Conservation (phyloP, 2,797 vertebrate genomes). For the Chrysolophus pictus region DNA sequence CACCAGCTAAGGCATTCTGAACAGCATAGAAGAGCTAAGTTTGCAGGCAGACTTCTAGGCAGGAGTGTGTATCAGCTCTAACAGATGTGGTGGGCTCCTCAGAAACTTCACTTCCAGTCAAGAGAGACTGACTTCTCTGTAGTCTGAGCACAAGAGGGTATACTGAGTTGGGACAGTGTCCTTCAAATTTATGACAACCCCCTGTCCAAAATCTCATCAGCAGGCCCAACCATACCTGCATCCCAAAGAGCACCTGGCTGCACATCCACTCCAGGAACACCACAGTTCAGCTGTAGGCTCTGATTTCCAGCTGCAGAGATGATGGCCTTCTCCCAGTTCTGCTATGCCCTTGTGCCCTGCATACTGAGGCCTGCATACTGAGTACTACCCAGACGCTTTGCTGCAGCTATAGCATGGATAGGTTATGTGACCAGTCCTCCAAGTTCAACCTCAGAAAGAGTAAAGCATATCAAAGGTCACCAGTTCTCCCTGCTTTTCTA, state of each 20-base stretch:
- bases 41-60: not conserved
- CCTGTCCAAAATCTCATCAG: not conserved
- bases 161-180: rapidly evolving
- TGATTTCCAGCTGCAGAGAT: not conserved
- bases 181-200: not conserved
- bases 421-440: not conserved
- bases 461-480: not conserved
- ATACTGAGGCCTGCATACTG: not conserved
- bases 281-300: not conserved
- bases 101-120: not conserved
- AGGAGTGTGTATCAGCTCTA: not conserved
- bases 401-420: rapidly evolving
- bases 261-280: rapidly evolving
- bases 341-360: not conserved
- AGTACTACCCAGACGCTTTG: rapidly evolving
- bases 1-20: not conserved
- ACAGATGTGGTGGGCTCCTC: not conserved
- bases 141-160: not conserved
- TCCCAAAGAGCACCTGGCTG: not conserved
- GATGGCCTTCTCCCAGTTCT: not conserved
- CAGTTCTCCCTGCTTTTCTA: not conserved
- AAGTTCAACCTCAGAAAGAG: not conserved
- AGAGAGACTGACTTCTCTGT: not conserved
- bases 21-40: not conserved
- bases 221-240: not conserved